Evolutionary conservation across 1,140 invertebrate species (phyloP).

Genomic region (Heliothis virescens): DNA sequence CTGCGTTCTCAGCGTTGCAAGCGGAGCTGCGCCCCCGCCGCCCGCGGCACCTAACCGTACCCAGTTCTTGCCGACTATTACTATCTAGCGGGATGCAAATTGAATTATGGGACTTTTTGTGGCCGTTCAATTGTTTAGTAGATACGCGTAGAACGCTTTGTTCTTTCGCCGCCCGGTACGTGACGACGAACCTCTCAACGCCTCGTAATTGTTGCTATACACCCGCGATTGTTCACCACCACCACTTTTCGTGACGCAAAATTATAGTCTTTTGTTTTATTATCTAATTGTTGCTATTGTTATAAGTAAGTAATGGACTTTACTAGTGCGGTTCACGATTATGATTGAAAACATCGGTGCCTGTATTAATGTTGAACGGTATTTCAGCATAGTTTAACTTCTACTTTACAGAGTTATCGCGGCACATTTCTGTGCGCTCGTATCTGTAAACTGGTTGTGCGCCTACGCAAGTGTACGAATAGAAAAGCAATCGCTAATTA

Average conservation of each 20-base stretch:
- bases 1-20: slow-evolving; percentile 71
- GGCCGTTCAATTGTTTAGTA: slow-evolving; percentile 78
- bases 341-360: slow-evolving; percentile 45
- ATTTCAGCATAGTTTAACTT: slow-evolving; percentile 19
- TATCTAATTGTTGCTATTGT: slow-evolving; percentile 82
- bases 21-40: slow-evolving; percentile 48
- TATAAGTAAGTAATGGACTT: slow-evolving; percentile 61
- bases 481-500: slow-evolving; percentile 9
- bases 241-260: slow-evolving; percentile 72
- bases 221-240: slow-evolving; percentile 73
- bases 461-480: not conserved
- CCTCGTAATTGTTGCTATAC: slow-evolving; percentile 68
- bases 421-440: not conserved
- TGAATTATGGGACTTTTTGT: slow-evolving; percentile 85
- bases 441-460: not conserved
- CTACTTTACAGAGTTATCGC: not conserved
- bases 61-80: slow-evolving; percentile 71
- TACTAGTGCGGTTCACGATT: slow-evolving; percentile 49
- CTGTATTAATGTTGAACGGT: slow-evolving; percentile 46
- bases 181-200: slow-evolving; percentile 82
- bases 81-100: slow-evolving; percentile 84
- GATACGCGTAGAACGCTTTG: slow-evolving; percentile 68
- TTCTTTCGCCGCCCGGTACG: slow-evolving; percentile 80
- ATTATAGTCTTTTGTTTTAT: slow-evolving; percentile 83
- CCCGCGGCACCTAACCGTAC: slow-evolving; percentile 71